phyloP scores from a whole-genome alignment of 2,797 vertebrate species.

The Protosalanx chinensis region DNA sequence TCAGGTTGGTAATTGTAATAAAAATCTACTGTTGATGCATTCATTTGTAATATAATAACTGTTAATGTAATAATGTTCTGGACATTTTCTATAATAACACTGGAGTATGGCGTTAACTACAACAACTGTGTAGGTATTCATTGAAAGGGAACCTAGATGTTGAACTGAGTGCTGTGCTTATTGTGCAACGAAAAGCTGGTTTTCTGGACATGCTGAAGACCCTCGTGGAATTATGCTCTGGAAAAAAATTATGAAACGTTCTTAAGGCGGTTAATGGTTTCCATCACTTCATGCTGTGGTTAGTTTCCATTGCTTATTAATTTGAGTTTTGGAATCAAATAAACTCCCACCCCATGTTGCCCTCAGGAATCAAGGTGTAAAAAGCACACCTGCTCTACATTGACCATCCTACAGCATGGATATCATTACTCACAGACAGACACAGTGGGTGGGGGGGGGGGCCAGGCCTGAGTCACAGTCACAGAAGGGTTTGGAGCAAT shows the following conservation, averaged over 20 bases:
- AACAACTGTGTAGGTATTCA: constrained; percentile 56
- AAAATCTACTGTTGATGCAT: constrained; percentile 46
- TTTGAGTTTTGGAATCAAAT: constrained; percentile 52
- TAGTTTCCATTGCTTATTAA: constrained; percentile 72
- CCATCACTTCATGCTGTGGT: constrained; percentile 71
- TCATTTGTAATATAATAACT: constrained; percentile 59
- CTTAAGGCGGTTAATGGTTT: constrained; percentile 71
- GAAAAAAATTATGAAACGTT: constrained; percentile 63
- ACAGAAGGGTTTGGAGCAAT: constrained; percentile 24
- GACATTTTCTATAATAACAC: not conserved
- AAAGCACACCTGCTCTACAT: constrained; percentile 68
- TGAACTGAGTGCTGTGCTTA: constrained; percentile 66
- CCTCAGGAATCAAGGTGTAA: constrained; percentile 44
- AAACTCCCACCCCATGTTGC: constrained; percentile 35
- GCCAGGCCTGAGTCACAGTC: constrained; percentile 38
- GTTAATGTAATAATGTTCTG: constrained; percentile 20
- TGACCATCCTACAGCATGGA: constrained; percentile 50
- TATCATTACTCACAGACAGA: constrained; percentile 54
- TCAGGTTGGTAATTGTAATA: too few species aligned
- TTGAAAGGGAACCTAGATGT: constrained; percentile 52
- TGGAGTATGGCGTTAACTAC: constrained; percentile 61
- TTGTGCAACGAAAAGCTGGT: constrained; percentile 64
- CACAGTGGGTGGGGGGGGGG: constrained; percentile 17
- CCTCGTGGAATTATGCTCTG: constrained; percentile 40
- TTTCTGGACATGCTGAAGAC: constrained; percentile 47